These are phyloP conservation scores for Noctua fimbriata DNA, from an alignment of 2,888 invertebrate species.

Conservation along the genomic window DNA sequence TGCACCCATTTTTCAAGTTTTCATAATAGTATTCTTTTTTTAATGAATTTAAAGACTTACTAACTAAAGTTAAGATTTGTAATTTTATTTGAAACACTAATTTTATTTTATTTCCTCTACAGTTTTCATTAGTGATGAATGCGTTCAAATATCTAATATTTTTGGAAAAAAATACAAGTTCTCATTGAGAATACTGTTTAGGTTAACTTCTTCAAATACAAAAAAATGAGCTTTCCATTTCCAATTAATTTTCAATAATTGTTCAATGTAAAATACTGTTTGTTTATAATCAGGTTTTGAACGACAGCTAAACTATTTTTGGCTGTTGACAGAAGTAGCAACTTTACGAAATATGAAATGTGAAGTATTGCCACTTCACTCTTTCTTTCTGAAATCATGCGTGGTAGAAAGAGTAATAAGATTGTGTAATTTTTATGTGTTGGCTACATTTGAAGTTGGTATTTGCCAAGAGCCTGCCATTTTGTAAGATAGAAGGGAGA, in stretches of 20 bases:
- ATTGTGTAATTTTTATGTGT: constrained; percentile 75
- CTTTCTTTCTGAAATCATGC: constrained; percentile 54
- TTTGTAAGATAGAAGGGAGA: constrained; percentile 90
- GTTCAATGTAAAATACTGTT: not conserved
- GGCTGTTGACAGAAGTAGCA: constrained; percentile 79
- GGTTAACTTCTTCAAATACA: not conserved
- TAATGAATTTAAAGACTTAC: not conserved
- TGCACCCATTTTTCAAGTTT: not conserved
- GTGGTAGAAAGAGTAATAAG: constrained; percentile 71
- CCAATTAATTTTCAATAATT: not conserved
- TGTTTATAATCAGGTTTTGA: constrained; percentile 27
- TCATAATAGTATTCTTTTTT: not conserved
- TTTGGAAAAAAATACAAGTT: fast-evolving
- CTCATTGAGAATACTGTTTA: not conserved
- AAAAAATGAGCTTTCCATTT: not conserved
- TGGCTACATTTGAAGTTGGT: constrained; percentile 85
- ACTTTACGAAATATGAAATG: constrained; percentile 71
- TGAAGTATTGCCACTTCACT: constrained; percentile 69
- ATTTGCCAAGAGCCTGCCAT: constrained; percentile 90
- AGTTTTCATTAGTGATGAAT: not conserved
- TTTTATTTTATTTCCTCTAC: not conserved
- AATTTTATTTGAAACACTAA: not conserved
- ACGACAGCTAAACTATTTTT: constrained; percentile 73
- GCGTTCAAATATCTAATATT: constrained; percentile 13
- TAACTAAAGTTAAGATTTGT: not conserved